Evolutionary conservation across 1,140 invertebrate genomes (phyloP).

Genomic region (Lepidurus packardi): DNA sequence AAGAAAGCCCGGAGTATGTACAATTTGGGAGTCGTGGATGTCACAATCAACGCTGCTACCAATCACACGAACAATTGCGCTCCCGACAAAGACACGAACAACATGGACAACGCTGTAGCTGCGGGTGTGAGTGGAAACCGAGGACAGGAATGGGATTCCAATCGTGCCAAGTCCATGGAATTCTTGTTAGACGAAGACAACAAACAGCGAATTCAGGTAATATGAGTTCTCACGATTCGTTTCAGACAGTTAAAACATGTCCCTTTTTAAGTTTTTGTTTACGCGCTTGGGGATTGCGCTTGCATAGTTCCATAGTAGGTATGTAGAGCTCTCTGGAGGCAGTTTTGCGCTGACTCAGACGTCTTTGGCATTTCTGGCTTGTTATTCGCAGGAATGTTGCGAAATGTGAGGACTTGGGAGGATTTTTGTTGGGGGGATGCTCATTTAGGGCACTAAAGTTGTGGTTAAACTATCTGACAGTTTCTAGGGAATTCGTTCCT

Average conservation of each 20-base stretch:
- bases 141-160: conserved; percentile 44
- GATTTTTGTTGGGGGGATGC: not conserved
- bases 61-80: not conserved
- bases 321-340: too few species aligned
- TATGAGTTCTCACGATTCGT: conserved; percentile 37
- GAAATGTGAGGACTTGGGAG: not conserved
- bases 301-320: too few species aligned
- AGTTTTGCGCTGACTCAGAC: too few species aligned
- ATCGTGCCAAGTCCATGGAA: conserved; percentile 81
- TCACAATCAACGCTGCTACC: not conserved
- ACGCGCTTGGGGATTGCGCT: too few species aligned
- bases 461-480: not conserved
- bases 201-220: conserved; percentile 66
- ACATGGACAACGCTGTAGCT: conserved; percentile 38
- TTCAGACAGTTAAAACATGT: not conserved
- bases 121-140: conserved; percentile 37
- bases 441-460: not conserved
- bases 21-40: conserved; percentile 57
- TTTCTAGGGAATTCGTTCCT: too few species aligned
- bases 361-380: not conserved
- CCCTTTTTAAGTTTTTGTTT: too few species aligned
- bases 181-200: conserved; percentile 86
- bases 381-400: not conserved
- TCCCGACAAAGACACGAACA: conserved; percentile 23
- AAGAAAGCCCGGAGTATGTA: conserved; percentile 71